Evolutionary conservation across 2,888 invertebrate genomes (phyloP).

Genomic region (Drosophila basisetae): DNA sequence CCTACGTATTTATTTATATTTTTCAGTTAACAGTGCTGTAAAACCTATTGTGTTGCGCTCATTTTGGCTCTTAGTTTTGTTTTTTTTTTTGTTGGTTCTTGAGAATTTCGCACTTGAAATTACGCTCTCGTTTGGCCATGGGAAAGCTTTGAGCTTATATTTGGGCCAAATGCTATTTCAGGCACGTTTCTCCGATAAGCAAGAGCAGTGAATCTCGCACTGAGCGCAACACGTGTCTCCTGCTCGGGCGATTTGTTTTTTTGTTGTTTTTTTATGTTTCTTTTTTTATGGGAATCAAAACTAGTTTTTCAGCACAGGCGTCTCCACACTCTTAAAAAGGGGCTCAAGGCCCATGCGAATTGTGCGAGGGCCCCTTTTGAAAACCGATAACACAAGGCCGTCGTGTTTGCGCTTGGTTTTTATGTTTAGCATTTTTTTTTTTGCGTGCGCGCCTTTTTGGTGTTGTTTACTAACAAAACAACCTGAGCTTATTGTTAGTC

Average conservation of each 20-base stretch:
- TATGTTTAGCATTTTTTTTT: conserved; percentile 8
- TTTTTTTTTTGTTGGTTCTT: not conserved
- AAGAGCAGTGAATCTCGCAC: conserved; percentile 18
- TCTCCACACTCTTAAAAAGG: conserved; percentile 38
- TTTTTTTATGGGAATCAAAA: conserved; percentile 46
- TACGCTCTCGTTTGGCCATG: conserved; percentile 30
- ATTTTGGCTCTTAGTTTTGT: not conserved
- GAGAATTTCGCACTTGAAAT: conserved; percentile 18
- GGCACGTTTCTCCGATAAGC: conserved; percentile 47
- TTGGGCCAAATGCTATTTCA: conserved; percentile 30
- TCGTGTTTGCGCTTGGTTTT: conserved; percentile 40
- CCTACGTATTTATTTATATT: not conserved
- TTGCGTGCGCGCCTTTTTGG: conserved; percentile 10
- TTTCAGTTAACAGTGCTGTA: not conserved
- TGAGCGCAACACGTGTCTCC: conserved; percentile 72
- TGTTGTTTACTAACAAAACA: conserved; percentile 53
- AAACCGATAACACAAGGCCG: conserved; percentile 57
- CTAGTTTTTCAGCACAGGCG: conserved; percentile 59
- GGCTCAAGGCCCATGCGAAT: conserved; percentile 51
- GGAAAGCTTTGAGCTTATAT: conserved; percentile 14
- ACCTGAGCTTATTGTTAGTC: conserved; percentile 15
- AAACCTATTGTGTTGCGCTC: not conserved
- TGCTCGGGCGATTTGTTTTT: conserved; percentile 43
- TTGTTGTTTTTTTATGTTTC: not conserved
- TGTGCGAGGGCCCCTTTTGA: conserved; percentile 30